A percentile compares a stretch with the other conserved stretches of the same genome.
These are phyloP conservation scores for human DNA, from an alignment of 2,113 vertebrate species.

Conservation along the genomic window GRCh38 chr2:116378001-116378500, in stretches of 20 bases:
- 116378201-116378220: neutral
- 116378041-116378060: neutral
- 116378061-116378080: neutral
- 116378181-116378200: fast-evolving
- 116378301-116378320: neutral
- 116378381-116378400: slow-evolving; percentile 13
- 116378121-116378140: neutral
- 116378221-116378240: neutral
- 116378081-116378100: neutral
- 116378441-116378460: slow-evolving; percentile 59
- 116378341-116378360: neutral
- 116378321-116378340: neutral
- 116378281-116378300: neutral
- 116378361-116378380: neutral
- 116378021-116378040: neutral
- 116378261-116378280: neutral
- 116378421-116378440: slow-evolving; percentile 66
- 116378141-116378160: neutral
- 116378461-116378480: slow-evolving; percentile 68
- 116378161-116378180: neutral
- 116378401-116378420: slow-evolving; percentile 47
- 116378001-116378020: neutral
- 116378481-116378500: slow-evolving; percentile 72
- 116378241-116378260: neutral
- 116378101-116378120: neutral